phyloP scores from a whole-genome alignment of 2,113 vertebrate species.

The Poeciliopsis prolifica region DNA sequence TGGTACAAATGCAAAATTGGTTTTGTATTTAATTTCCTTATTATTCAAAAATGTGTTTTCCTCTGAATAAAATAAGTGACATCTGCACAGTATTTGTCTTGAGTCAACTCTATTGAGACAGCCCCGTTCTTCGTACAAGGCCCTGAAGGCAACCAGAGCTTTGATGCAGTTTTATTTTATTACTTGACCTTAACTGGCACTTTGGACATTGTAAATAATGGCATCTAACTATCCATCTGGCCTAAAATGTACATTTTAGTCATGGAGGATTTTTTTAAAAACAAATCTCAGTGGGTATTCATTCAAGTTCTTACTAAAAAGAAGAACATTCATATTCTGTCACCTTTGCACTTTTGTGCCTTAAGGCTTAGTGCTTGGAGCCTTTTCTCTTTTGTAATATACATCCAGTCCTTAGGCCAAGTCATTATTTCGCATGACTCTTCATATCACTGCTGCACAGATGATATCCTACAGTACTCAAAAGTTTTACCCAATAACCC shows the following conservation, averaged over 20 bases:
- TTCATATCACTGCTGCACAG: background rate
- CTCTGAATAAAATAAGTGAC: background rate
- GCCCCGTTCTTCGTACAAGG: background rate
- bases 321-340: background rate
- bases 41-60: background rate
- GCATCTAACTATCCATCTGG: background rate
- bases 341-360: background rate
- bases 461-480: background rate
- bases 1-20: background rate
- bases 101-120: background rate
- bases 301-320: background rate
- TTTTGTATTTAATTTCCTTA: background rate
- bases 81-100: background rate
- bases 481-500: background rate
- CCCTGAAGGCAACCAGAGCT: background rate
- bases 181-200: background rate
- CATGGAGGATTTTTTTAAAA: background rate
- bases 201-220: background rate
- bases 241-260: background rate
- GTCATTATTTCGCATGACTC: background rate
- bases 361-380: background rate
- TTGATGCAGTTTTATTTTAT: background rate
- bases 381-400: constrained; percentile 1
- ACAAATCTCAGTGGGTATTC: background rate
- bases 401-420: background rate